Base-by-base conservation (phyloP, 2,888 invertebrate genomes). In the Yponomeuta plumbellus region DNA sequence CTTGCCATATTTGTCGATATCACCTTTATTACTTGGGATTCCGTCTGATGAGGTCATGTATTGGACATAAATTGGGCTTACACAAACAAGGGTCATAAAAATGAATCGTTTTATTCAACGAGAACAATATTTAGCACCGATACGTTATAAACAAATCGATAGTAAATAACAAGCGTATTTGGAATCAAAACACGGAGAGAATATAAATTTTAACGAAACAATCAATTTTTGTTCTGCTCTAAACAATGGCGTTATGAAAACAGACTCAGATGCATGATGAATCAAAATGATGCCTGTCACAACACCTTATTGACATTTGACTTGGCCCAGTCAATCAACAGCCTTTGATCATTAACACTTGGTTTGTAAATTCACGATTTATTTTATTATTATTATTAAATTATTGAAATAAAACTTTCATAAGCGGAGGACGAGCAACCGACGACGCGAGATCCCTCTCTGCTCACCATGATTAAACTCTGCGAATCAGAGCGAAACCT, bases 171-270 rank as follows among this genome's bases (percentile, higher is more conserved):
- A 8, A 21, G 13, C 22, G 21, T 59, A 20, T 62, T 62, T 40
- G 34, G 6, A 62, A 62, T 39, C 62, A 62, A 62, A 62, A 17
- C 62, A 26, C 39, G 23, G 22, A 59, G 22, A 59, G 13, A 59
- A 21, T 23, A 23, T 21, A 21, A 11, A 22, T 20, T 62, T 39
- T 62, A 23, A 39, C 26, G 39, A 62, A n/a, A 62, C 62, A 62
- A 62, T 62, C 62, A 62, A 62, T 20, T 61, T 62, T 62, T 62
- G 20, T 39, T 62, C 20, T 20, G 20, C 62, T 20, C 11, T 34
- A 34, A n/a, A 62, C 62, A 62, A 62, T 62, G 39, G 20, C 39
- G 20, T 39, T 26, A 62, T 62, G 23, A 62, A 62, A 62, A 39
- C 62, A 20, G 23, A n/a, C 39, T 21, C 59, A 22, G 23, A 23